phyloP scores from a whole-genome alignment of 2,113 vertebrate genomes.

The Pomatostomus ruficeps region DNA sequence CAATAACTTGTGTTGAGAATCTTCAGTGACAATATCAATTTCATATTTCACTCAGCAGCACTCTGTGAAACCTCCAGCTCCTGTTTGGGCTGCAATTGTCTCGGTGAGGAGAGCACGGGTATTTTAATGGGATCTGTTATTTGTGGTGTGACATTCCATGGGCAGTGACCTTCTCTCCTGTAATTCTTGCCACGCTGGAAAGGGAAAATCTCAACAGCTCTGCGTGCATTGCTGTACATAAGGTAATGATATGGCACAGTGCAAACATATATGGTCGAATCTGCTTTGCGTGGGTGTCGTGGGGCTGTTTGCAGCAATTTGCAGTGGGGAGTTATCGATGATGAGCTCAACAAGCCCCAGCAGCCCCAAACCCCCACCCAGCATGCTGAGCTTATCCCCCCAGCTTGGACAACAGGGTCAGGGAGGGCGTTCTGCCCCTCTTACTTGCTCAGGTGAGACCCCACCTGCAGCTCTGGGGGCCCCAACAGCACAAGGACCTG shows the following conservation, averaged over 20 bases:
- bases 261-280: background rate
- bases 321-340: background rate
- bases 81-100: background rate
- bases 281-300: background rate
- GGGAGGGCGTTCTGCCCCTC: background rate
- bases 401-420: background rate
- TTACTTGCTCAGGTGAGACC: background rate
- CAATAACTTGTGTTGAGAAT: background rate
- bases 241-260: background rate
- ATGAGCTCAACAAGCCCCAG: background rate
- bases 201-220: background rate
- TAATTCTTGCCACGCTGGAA: background rate
- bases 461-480: background rate
- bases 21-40: background rate
- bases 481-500: accelerated
- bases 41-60: background rate
- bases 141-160: background rate
- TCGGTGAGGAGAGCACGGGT: background rate
- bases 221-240: background rate
- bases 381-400: background rate
- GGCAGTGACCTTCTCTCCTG: background rate
- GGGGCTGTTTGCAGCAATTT: background rate
- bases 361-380: background rate
- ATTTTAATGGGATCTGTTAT: background rate
- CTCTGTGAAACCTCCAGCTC: background rate